phyloP scores from a whole-genome alignment of 2,888 invertebrate species.

The Eristalinus sepulchralis region DNA sequence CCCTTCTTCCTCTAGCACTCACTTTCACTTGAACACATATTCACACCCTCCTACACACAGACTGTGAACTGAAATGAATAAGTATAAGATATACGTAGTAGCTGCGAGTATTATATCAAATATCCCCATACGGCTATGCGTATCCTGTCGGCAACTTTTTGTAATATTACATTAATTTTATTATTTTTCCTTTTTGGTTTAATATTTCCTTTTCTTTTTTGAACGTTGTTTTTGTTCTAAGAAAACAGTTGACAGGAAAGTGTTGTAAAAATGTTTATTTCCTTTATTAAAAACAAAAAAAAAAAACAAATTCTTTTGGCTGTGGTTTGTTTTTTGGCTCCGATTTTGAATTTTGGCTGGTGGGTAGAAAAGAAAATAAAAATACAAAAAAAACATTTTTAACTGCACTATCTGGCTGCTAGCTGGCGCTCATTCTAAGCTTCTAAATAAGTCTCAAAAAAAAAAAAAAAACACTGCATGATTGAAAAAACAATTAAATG shows the following conservation, averaged over 20 bases:
- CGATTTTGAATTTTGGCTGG: constrained; percentile 28
- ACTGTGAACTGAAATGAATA: not conserved
- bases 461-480: too few relatives aligned
- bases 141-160: constrained; percentile 68
- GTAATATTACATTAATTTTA: constrained; percentile 46
- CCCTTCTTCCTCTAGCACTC: constrained; percentile 33
- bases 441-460: not conserved
- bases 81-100: constrained; percentile 10
- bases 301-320: constrained; percentile 8
- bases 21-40: not conserved
- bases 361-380: not conserved
- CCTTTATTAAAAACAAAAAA: constrained; percentile 17
- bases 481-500: constrained; percentile 11
- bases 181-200: constrained; percentile 5
- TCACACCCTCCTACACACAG: constrained; percentile 9
- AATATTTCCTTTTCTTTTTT: constrained; percentile 21
- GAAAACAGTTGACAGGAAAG: constrained; percentile 18
- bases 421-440: constrained; percentile 32
- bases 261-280: constrained; percentile 16
- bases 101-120: constrained; percentile 18
- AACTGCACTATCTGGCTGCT: constrained; percentile 28
- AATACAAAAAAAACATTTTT: not conserved
- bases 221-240: not conserved
- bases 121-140: constrained; percentile 21
- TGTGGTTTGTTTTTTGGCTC: constrained; percentile 30